Conservation (phyloP, 2,797 vertebrate species). For the Phataginus tricuspis region DNA sequence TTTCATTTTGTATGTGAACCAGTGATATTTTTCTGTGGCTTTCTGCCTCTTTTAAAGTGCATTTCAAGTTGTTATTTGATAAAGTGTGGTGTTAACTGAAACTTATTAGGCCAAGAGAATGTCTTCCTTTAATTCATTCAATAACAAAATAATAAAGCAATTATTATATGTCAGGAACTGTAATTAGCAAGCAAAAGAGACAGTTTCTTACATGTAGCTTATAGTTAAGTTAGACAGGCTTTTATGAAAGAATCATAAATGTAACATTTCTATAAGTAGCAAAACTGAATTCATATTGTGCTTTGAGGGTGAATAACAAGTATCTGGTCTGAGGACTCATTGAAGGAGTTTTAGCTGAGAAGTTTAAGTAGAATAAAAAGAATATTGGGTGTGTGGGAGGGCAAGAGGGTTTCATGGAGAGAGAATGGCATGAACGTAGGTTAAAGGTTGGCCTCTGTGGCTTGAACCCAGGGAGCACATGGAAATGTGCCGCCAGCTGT, state of each 20-base stretch:
- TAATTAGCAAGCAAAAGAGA: background rate
- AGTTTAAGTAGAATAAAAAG: background rate
- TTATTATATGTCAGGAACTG: background rate
- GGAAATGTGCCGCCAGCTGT: background rate
- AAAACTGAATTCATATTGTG: background rate
- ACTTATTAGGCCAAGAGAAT: background rate
- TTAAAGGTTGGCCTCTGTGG: background rate
- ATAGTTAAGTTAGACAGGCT: background rate
- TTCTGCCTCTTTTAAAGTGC: background rate
- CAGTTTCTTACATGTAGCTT: background rate
- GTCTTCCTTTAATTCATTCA: conserved; percentile 1
- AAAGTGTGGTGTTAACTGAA: conserved; percentile 9
- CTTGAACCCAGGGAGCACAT: background rate
- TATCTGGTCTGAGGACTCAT: background rate
- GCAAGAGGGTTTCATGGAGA: background rate
- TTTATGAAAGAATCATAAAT: background rate
- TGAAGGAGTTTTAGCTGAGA: background rate
- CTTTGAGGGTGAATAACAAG: background rate
- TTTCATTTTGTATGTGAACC: conserved; percentile 28
- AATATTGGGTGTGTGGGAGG: background rate
- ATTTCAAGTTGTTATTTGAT: background rate
- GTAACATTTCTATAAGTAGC: background rate
- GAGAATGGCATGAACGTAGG: background rate
- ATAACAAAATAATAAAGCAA: conserved; percentile 9
- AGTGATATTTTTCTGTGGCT: background rate